phyloP scores from a whole-genome alignment of 2,113 vertebrate species.

The Psophia crepitans region DNA sequence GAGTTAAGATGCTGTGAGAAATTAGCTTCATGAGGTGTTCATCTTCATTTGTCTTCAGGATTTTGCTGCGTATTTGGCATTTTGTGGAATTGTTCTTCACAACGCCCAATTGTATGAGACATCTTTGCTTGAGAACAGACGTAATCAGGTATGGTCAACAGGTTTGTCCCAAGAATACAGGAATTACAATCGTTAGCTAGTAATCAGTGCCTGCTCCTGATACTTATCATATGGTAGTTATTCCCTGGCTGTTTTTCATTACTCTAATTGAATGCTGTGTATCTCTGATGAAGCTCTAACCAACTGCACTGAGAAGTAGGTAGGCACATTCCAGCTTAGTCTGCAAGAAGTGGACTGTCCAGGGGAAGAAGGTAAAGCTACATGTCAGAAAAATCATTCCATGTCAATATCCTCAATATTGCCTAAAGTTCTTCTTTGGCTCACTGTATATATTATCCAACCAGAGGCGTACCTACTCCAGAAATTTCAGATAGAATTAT shows the following conservation, averaged over 20 bases:
- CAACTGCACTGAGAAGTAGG: not conserved
- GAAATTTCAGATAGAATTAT: not conserved
- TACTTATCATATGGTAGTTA: not conserved
- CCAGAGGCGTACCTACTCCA: not conserved
- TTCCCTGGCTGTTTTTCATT: not conserved
- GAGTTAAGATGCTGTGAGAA: not conserved
- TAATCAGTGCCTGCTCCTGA: not conserved
- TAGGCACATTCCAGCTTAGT: not conserved
- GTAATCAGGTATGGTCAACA: constrained; percentile 84
- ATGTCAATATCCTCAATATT: not conserved
- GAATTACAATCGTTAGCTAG: not conserved
- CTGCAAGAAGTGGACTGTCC: not conserved
- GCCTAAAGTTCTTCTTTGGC: not conserved
- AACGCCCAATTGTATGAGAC: constrained; percentile 96
- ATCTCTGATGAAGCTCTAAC: not conserved
- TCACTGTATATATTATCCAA: not conserved
- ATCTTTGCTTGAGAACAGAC: constrained; percentile 90
- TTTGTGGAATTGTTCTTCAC: constrained; percentile 96
- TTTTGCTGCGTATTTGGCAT: constrained; percentile 92
- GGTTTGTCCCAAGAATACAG: not conserved
- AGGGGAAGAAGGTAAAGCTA: not conserved
- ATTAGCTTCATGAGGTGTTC: not conserved
- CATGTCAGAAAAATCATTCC: not conserved
- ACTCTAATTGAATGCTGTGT: not conserved
- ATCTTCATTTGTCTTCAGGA: constrained; percentile 75